Percentiles rank a stretch among this genome's conserved stretches.
Evolutionary conservation across 1,140 invertebrate genomes (phyloP).

Genomic region (Aphis craccivora): DNA sequence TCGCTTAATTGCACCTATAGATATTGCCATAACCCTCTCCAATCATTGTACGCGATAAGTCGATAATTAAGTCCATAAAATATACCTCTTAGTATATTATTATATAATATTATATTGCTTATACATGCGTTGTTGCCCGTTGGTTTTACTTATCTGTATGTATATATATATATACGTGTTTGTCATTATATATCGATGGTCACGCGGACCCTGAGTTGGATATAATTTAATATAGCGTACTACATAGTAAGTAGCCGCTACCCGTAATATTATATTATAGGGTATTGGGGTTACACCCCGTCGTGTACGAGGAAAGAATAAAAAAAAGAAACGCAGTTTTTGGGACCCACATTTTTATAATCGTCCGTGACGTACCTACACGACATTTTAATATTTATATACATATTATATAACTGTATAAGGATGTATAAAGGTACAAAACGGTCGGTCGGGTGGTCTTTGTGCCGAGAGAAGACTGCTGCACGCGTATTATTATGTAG

Average conservation of each 20-base stretch:
- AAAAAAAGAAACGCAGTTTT: slow-evolving; percentile 24
- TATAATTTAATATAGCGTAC: neutral
- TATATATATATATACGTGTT: neutral
- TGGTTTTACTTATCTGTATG: neutral
- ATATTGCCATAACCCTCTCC: neutral
- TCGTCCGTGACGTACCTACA: slow-evolving; percentile 37
- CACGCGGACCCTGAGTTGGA: neutral
- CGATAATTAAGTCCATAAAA: neutral
- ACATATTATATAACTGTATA: neutral
- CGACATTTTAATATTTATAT: neutral
- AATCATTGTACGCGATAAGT: neutral
- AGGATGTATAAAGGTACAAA: neutral
- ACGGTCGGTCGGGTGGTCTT: slow-evolving; percentile 5
- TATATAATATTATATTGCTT: neutral
- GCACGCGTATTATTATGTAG: neutral
- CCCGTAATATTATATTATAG: neutral
- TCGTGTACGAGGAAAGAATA: neutral
- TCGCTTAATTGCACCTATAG: neutral
- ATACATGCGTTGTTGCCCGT: neutral
- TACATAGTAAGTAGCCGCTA: neutral
- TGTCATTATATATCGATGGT: neutral
- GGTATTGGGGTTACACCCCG: slow-evolving; percentile 22
- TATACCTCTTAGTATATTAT: neutral
- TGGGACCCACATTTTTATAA: neutral
- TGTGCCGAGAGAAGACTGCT: neutral